Conservation (phyloP, 1,140 invertebrate genomes). For the Agrypnia vestita region DNA sequence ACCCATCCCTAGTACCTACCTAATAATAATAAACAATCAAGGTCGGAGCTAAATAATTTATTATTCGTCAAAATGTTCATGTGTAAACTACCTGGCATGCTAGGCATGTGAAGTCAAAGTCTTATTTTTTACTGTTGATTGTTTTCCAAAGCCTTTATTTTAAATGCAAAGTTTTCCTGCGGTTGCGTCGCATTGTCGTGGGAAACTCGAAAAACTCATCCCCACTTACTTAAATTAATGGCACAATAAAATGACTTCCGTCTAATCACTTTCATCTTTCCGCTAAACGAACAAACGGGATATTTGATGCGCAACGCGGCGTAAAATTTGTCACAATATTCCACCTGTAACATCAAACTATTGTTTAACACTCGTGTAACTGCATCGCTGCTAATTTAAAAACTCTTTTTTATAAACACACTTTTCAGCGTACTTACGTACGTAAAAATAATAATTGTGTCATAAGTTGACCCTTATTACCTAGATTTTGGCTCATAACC, state of each 20-base stretch:
- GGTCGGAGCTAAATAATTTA: no score
- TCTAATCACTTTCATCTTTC: conserved; percentile 37
- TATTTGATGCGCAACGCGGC: neutral
- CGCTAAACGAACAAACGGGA: neutral
- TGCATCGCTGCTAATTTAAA: no score
- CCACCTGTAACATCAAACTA: neutral
- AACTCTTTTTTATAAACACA: no score
- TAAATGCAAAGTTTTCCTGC: neutral
- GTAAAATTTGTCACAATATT: conserved; percentile 15
- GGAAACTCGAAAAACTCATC: neutral
- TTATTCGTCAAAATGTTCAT: no score
- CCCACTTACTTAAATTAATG: neutral
- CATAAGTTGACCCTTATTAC: no score
- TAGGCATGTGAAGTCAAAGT: neutral
- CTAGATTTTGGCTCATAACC: no score
- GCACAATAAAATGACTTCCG: neutral
- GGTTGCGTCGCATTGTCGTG: neutral
- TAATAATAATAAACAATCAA: no score
- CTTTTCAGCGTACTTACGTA: no score
- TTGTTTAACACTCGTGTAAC: neutral
- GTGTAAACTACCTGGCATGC: neutral
- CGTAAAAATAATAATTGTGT: no score
- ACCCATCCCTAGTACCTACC: no score
- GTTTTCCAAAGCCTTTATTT: neutral
- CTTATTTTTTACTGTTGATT: neutral